Conservation (phyloP, 2,797 vertebrate genomes). For the Zonotrichia albicollis region DNA sequence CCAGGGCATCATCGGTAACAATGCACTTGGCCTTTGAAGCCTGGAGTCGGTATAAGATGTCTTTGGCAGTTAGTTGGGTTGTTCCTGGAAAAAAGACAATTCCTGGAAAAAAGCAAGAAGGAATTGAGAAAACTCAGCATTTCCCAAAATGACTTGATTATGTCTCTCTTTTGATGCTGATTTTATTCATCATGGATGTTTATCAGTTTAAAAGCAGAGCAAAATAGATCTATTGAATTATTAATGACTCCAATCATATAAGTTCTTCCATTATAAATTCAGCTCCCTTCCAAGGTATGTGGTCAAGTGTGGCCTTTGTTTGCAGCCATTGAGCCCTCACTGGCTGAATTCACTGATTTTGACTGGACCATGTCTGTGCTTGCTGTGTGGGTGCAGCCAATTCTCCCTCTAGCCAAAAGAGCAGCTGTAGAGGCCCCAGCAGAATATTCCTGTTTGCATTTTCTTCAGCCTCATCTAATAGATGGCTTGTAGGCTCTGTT, state of each 20-base stretch:
- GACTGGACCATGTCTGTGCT: neutral
- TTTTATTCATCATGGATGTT: neutral
- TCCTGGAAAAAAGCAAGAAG: slow-evolving; percentile 63
- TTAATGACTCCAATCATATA: neutral
- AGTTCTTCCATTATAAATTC: neutral
- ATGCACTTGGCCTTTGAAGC: slow-evolving; percentile 78
- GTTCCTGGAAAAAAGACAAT: slow-evolving; percentile 79
- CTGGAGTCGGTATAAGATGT: slow-evolving; percentile 80
- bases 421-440: neutral
- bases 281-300: neutral
- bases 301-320: neutral
- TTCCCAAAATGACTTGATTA: neutral
- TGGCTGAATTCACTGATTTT: neutral
- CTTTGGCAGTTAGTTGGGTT: slow-evolving; percentile 80
- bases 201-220: neutral
- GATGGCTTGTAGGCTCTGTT: neutral
- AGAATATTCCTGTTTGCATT: neutral
- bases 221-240: neutral
- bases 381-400: neutral
- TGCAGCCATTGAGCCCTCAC: neutral
- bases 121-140: neutral
- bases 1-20: slow-evolving; percentile 71
- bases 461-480: neutral
- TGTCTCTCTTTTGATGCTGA: neutral
- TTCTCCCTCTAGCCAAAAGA: neutral